These are phyloP conservation scores for Laticauda laticaudata DNA, from an alignment of 2,113 vertebrate genomes.

Conservation along the genomic window DNA sequence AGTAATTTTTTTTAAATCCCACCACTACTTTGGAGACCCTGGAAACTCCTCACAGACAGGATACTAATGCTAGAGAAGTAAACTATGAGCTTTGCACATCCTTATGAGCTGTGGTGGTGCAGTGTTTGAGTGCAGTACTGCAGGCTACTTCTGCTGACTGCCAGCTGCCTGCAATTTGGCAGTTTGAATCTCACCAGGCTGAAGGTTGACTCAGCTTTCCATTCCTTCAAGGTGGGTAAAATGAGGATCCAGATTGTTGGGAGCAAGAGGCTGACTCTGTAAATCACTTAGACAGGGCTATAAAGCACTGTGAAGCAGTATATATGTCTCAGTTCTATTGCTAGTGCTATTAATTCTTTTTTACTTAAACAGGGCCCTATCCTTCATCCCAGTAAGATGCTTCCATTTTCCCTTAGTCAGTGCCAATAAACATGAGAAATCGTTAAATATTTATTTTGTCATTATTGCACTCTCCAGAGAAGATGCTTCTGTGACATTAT, in stretches of 20 bases:
- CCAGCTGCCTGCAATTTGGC: too few species aligned
- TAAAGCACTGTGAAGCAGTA: too few species aligned
- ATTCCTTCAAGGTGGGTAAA: too few species aligned
- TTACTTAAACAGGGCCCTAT: not conserved
- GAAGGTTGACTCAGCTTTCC: too few species aligned
- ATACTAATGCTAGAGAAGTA: not conserved
- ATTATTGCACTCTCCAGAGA: not conserved
- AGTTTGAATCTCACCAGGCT: too few species aligned
- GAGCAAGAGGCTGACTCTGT: too few species aligned
- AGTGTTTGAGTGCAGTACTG: too few species aligned
- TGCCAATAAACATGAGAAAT: not conserved
- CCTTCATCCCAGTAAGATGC: not conserved
- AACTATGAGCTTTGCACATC: not conserved
- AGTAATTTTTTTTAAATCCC: too few species aligned
- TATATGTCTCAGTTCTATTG: too few species aligned
- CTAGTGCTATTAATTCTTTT: not conserved
- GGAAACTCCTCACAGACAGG: not conserved
- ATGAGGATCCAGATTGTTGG: too few species aligned
- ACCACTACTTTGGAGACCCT: not conserved
- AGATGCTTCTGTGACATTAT: not conserved
- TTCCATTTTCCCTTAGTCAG: not conserved
- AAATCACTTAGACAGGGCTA: too few species aligned
- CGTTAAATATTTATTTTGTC: not conserved
- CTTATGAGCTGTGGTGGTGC: not conserved
- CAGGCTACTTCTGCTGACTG: too few species aligned